These are phyloP conservation scores for Chionomys nivalis DNA, from an alignment of 2,113 vertebrate species.

Conservation along the genomic window DNA sequence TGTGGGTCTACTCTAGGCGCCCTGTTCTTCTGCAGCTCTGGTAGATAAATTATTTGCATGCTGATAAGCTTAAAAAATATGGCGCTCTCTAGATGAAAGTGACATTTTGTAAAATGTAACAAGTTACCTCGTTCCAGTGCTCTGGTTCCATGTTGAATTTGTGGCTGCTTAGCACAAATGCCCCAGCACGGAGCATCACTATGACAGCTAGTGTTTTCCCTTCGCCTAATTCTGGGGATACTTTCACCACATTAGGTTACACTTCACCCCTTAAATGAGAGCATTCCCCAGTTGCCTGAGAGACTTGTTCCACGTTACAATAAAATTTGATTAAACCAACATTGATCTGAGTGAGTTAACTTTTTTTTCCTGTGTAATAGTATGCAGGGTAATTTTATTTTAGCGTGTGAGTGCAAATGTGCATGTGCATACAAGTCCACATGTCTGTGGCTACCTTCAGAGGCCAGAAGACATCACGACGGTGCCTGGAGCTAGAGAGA, in stretches of 20 bases:
- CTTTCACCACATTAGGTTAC: neutral
- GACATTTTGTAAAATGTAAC: slow-evolving; percentile 29
- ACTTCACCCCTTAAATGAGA: neutral
- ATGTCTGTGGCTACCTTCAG: no score
- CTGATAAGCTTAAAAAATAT: neutral
- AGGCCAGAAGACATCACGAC: neutral
- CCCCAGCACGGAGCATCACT: neutral
- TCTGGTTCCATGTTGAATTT: neutral
- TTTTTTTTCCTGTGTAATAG: neutral
- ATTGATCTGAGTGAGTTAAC: neutral
- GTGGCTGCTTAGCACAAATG: neutral
- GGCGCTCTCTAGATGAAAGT: neutral
- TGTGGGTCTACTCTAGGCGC: neutral
- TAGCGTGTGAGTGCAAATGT: neutral
- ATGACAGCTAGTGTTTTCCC: neutral
- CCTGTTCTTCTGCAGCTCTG: neutral
- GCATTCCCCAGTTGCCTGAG: neutral
- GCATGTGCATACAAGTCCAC: neutral
- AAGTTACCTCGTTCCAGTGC: neutral
- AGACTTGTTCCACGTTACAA: neutral
- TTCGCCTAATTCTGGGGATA: neutral
- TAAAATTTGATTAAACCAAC: neutral
- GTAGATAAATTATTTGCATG: neutral
- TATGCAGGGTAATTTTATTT: neutral
- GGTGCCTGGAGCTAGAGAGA: neutral